These are phyloP conservation scores for Adelosebastes latens DNA, from an alignment of 2,797 vertebrate genomes.

Conservation along the genomic window DNA sequence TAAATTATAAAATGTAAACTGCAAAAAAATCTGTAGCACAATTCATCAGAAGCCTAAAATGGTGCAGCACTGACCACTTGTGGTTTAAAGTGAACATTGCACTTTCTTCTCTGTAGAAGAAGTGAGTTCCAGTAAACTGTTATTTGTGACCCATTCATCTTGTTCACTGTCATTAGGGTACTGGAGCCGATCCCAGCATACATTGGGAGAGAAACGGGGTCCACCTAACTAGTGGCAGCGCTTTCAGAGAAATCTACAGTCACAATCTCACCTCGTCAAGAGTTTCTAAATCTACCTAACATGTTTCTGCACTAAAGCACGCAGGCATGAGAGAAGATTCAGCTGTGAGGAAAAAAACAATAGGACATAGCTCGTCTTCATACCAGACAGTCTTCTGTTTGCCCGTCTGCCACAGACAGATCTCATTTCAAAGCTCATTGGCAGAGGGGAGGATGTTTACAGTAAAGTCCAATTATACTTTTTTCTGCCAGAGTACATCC, in stretches of 20 bases:
- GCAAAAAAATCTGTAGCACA: neutral
- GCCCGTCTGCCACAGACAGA: slow-evolving; percentile 34
- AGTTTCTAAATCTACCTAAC: neutral
- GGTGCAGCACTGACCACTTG: slow-evolving; percentile 41
- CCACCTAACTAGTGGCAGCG: neutral
- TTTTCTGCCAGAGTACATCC: slow-evolving; percentile 44
- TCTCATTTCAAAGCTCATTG: slow-evolving; percentile 38
- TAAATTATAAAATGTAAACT: neutral
- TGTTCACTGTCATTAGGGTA: no score
- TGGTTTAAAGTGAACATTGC: slow-evolving; percentile 11
- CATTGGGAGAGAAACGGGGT: neutral
- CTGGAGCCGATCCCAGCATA: neutral
- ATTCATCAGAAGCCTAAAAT: neutral
- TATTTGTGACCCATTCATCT: neutral
- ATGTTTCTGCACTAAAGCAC: neutral
- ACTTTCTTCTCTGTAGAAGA: neutral
- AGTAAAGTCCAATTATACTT: slow-evolving; percentile 53
- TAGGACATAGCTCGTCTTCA: neutral
- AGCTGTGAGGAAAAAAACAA: slow-evolving; percentile 1
- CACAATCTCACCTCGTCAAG: neutral
- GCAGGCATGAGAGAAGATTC: no score
- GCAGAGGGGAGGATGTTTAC: slow-evolving; percentile 57
- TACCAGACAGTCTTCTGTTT: slow-evolving; percentile 25
- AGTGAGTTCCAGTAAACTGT: neutral
- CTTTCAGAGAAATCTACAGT: neutral